phyloP scores from a whole-genome alignment of 2,113 vertebrate species.

The Opisthocomus hoazin region DNA sequence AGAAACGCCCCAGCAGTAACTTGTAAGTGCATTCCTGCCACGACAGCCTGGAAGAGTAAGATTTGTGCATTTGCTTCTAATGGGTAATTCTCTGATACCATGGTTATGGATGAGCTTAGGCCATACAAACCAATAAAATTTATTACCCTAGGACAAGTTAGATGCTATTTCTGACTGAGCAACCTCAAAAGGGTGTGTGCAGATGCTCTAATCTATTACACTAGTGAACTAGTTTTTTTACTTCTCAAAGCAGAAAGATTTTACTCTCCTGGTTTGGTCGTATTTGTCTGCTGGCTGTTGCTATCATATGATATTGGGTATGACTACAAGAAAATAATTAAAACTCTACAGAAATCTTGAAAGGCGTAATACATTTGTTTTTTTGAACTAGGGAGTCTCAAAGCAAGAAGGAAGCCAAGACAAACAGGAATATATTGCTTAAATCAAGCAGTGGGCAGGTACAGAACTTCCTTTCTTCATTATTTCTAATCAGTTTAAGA shows the following conservation, averaged over 20 bases:
- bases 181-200: slow-evolving; percentile 2
- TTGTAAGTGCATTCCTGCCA: neutral
- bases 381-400: neutral
- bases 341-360: neutral
- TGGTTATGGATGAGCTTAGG: neutral
- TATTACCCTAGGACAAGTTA: neutral
- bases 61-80: slow-evolving; percentile 3
- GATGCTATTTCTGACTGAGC: slow-evolving; percentile 34
- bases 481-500: slow-evolving; percentile 44
- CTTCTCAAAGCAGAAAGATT: neutral
- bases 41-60: fast-evolving
- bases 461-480: slow-evolving; percentile 47
- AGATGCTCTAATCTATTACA: neutral
- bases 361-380: neutral
- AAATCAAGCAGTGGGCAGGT: slow-evolving; percentile 19
- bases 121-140: neutral
- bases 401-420: slow-evolving; percentile 27
- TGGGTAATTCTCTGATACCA: neutral
- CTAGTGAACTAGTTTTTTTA: neutral
- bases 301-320: neutral
- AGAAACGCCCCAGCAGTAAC: neutral
- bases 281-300: neutral
- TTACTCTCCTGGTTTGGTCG: neutral
- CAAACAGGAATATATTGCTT: slow-evolving; percentile 38
- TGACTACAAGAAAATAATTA: neutral